phyloP scores from a whole-genome alignment of 1,140 invertebrate species.

The Dolichoris vasculosae region DNA sequence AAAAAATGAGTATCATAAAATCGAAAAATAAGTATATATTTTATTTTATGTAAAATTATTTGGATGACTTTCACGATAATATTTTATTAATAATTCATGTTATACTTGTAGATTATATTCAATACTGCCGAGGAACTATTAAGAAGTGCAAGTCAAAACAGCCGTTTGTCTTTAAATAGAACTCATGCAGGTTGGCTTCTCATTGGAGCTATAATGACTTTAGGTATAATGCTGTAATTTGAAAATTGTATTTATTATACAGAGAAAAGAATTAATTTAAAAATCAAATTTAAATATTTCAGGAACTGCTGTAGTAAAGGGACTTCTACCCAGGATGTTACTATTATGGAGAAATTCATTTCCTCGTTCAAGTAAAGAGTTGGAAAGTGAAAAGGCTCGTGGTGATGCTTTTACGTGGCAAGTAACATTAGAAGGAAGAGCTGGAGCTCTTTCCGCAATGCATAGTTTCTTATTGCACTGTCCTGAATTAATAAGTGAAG shows the following conservation, averaged over 20 bases:
- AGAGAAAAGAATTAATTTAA: neutral
- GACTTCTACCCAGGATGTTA: conserved; percentile 92
- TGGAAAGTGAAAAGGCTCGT: conserved; percentile 96
- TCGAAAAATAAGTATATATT: too few relatives aligned
- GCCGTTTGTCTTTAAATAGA: conserved; percentile 93
- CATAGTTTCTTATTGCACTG: conserved; percentile 94
- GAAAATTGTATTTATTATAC: neutral
- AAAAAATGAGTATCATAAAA: too few relatives aligned
- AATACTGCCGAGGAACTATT: conserved; percentile 97
- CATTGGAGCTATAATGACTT: conserved; percentile 96
- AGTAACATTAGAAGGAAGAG: conserved; percentile 95
- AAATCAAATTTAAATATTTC: conserved; percentile 33
- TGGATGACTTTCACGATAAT: neutral
- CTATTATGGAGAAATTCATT: conserved; percentile 98
- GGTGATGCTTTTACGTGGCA: conserved; percentile 99
- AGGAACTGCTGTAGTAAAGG: conserved; percentile 92
- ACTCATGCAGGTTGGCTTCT: conserved; percentile 98
- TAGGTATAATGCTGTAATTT: conserved; percentile 78
- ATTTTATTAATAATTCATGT: neutral
- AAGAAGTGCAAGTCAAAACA: conserved; percentile 97
- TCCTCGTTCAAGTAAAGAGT: conserved; percentile 94
- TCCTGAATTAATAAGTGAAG: conserved; percentile 92
- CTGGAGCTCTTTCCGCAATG: conserved; percentile 96
- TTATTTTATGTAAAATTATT: neutral
- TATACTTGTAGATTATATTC: conserved; percentile 85